Conservation (phyloP, 2,888 invertebrate genomes). For the Andrena haemorrhoa region DNA sequence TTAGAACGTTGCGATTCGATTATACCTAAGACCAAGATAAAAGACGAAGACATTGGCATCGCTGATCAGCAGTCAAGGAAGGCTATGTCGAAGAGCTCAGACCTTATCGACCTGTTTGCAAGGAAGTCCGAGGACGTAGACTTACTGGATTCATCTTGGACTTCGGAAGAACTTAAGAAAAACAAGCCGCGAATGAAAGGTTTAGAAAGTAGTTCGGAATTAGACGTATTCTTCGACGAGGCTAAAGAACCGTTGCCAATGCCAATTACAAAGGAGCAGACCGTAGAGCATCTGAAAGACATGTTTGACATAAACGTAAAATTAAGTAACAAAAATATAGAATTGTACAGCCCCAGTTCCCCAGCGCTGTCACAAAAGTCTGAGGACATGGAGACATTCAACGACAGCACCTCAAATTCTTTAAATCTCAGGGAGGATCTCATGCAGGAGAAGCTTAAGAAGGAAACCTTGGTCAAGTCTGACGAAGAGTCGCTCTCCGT, state of each 20-base stretch:
- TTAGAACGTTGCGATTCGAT: conserved; percentile 36
- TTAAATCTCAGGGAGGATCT: conserved; percentile 19
- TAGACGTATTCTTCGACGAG: conserved; percentile 44
- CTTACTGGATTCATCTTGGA: conserved; percentile 58
- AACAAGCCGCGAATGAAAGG: conserved; percentile 11
- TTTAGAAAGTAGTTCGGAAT: conserved; percentile 27
- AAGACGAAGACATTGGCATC: conserved; percentile 24
- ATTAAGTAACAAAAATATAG: conserved; percentile 64
- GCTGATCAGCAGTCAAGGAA: conserved; percentile 38
- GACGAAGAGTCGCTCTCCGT: conserved; percentile 51
- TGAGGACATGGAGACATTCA: conserved; percentile 66
- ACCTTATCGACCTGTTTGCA: conserved; percentile 55
- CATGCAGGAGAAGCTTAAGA: conserved; percentile 34
- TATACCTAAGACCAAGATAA: conserved; percentile 34
- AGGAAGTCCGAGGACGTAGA: conserved; percentile 57
- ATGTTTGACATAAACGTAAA: conserved; percentile 57
- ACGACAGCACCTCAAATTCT: conserved; percentile 28
- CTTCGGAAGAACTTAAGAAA: conserved; percentile 35
- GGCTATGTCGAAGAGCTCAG: conserved; percentile 29
- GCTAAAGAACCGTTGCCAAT: conserved; percentile 24
- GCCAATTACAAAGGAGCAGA: conserved; percentile 24
- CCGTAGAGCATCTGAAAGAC: conserved; percentile 43
- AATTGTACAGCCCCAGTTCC: conserved; percentile 80
- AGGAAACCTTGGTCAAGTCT: conserved; percentile 40
- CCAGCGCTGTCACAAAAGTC: conserved; percentile 80